A percentile compares a stretch with the other conserved stretches of the same genome.
phyloP scores from a whole-genome alignment of 2,113 vertebrate species.

The Salvator merianae region DNA sequence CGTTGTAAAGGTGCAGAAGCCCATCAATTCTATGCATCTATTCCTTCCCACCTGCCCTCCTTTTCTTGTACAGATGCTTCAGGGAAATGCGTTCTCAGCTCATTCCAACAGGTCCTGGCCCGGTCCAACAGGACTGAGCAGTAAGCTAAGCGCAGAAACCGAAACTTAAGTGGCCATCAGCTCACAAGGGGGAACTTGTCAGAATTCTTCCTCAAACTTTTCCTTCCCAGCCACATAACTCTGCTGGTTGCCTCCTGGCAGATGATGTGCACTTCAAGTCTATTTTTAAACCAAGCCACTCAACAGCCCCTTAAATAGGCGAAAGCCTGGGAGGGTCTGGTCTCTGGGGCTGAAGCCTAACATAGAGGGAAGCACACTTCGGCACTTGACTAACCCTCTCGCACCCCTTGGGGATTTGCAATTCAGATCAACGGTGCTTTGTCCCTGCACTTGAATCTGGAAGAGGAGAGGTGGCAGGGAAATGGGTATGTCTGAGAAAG shows the following conservation, averaged over 20 bases:
- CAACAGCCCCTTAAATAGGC: not conserved
- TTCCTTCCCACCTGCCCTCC: too few species aligned
- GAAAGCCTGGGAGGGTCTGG: fast-evolving
- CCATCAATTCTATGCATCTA: too few species aligned
- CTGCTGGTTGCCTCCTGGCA: fast-evolving
- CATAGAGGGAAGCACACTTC: fast-evolving
- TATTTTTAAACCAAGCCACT: fast-evolving
- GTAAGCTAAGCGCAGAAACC: not conserved
- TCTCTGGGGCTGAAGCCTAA: fast-evolving
- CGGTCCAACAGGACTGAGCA: too few species aligned
- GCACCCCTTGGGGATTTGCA: not conserved
- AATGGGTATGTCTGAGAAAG: too few species aligned
- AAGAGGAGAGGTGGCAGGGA: not conserved
- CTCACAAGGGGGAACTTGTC: too few species aligned
- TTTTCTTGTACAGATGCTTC: too few species aligned
- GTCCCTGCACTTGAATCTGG: too few species aligned
- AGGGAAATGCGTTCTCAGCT: too few species aligned
- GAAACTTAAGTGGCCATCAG: not conserved
- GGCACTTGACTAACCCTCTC: not conserved
- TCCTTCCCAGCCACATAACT: fast-evolving
- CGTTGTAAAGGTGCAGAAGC: too few species aligned
- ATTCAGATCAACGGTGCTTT: not conserved
- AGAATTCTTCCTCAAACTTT: not conserved
- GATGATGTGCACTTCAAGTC: fast-evolving
- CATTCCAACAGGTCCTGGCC: too few species aligned